Evolutionary conservation across 1,140 invertebrate species (phyloP).

Genomic region (Drosophila asahinai): DNA sequence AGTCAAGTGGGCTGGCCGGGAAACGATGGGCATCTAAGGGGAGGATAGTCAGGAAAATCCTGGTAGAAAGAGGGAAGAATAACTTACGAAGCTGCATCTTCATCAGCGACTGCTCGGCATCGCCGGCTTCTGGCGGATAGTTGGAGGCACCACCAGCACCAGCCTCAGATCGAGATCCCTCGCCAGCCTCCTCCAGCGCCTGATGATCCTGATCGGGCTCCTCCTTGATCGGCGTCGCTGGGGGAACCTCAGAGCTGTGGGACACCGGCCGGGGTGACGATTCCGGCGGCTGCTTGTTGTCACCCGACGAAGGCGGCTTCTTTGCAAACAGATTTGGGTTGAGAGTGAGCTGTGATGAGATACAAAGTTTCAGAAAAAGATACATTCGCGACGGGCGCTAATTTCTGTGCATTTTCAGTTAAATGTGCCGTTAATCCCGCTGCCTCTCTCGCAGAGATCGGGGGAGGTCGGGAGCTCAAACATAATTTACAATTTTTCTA

Average conservation of each 20-base stretch:
- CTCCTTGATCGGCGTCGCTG: constrained; percentile 58
- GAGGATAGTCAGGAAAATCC: not conserved
- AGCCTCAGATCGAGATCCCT: constrained; percentile 1
- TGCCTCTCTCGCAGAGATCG: constrained; percentile 23
- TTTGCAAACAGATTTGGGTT: constrained; percentile 81
- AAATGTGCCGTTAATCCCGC: constrained; percentile 69
- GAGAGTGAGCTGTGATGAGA: constrained; percentile 70
- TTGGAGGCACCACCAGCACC: not conserved
- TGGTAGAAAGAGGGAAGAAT: no score
- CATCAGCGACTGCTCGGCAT: constrained; percentile 80
- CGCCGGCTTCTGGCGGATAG: constrained; percentile 58
- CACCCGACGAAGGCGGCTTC: constrained; percentile 49
- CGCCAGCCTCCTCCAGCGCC: constrained; percentile 47
- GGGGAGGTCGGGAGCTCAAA: not conserved
- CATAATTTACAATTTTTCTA: constrained; percentile 69
- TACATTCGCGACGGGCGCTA: constrained; percentile 57
- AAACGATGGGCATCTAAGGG: constrained; percentile 78
- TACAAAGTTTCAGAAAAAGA: constrained; percentile 21
- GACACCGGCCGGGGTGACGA: constrained; percentile 8
- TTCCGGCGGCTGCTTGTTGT: constrained; percentile 39
- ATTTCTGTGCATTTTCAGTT: constrained; percentile 73
- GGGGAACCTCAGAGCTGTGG: constrained; percentile 11
- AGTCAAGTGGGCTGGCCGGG: constrained; percentile 77
- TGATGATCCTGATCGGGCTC: constrained; percentile 60
- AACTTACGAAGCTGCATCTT: constrained; percentile 84